Evolutionary conservation across 2,113 vertebrate genomes (phyloP), one percentile per base, ranked within the genome.

Genomic region (Corythoichthys haematopterus): DNA sequence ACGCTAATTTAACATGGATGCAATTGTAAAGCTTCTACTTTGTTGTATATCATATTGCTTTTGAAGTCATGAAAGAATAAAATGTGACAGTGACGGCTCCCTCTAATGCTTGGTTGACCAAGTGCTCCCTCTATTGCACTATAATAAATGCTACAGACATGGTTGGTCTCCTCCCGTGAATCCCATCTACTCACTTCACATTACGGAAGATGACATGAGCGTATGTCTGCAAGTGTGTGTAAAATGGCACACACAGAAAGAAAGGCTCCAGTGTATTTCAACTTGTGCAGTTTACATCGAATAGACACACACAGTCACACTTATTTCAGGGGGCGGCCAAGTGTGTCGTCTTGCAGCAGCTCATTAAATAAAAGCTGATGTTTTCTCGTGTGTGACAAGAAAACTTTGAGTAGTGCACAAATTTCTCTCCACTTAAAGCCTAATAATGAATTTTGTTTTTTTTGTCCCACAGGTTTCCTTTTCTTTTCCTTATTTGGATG

Each of bases 101-200:
- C 51, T 68, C 45, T 46, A 66, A 65, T 52, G 72, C 61, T 38
- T 37, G 61, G 47, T 60, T 69, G 53, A 69, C 16, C 47, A 51
- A 69, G 61, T 64, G 61, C 66, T 65, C 60, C 66, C 61, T 69
- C 62, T 69, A 14, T 74, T 65, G 47, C 38, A 52, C 20, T 28
- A 53, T 50, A 45, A 62, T 46, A 47, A 62, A 62, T 46, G 43
- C 60, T 46, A 20, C 60, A 62, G 60, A 62, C 60, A 28, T 62
- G 60, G n/a, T 62, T 7, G 60, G 40, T 14, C 40, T 46, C 58
- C 7, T 9, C 40, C 60, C n/a, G 38, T 2, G 16, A 62, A 46
- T 62, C 40, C 11, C 60, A 62, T 46, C 60, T 13, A 28, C 20
- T 62, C 40, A 6, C 60, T 46, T 43, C 37, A 20, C 8, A 20